Evolutionary conservation across 2,797 vertebrate species (phyloP), one percentile per base, ranked within the genome.

Genomic region (Carduelis carduelis): DNA sequence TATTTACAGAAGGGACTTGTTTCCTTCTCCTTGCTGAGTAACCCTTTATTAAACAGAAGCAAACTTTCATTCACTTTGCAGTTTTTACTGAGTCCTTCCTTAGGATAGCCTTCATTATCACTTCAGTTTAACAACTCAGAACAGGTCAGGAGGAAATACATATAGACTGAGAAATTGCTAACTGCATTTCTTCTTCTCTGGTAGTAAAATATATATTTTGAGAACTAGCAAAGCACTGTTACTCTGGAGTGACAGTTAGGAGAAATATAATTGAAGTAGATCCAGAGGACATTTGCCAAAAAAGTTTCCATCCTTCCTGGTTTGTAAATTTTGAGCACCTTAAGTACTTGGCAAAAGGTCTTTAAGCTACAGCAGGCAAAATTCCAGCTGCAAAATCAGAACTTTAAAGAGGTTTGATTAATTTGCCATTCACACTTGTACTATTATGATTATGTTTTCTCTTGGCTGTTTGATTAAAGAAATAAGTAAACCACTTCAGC

Each of bases 401-500:
- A 89, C 60, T 94, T 93, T 87, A 87, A 83, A 85, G 43, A 89
- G 28, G 34, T 86, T 87, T 89, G 63, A 91, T 93, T 93, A 92
- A 92, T 89, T 95, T 94, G 39, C 41, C 50, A 75, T 91, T 96
- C 87, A 83, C 55, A 20, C 6, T 87, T 80, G 56, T 43, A 37
- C 37, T 52, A 53, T 63, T 60, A 44, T 89, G 83, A 93, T 69
- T 57, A 70, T 76, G 43, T 86, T 92, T 96, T 93, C n/a, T 91
- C 47, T 77, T 77, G 71, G 61, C 39, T 94, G 26, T 83, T 93
- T 94, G 72, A 91, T 83, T 89, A 94, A 91, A 88, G 74, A 92
- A 93, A 90, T 71, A 87, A 91, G 35, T 65, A 94, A 95, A 72
- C 27, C 69, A 65, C 50, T 95, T 90, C 72, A 93, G 17, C 57